Conservation (phyloP, 2,113 vertebrate species). For the Pollachius pollachius region DNA sequence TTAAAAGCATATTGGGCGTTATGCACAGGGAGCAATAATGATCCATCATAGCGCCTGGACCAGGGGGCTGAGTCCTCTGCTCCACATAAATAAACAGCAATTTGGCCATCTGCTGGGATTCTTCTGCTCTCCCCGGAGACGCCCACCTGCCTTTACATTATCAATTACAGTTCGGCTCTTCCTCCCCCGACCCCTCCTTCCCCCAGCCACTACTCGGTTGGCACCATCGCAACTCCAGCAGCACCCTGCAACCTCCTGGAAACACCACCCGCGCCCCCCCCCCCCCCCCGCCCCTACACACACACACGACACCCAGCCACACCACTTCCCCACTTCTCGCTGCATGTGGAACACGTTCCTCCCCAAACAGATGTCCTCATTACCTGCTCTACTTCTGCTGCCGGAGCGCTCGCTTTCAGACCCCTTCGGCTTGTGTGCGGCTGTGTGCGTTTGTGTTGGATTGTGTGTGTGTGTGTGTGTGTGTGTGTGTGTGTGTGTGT, state of each 20-base stretch:
- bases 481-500: too few relatives aligned
- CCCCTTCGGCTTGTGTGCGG: too few relatives aligned
- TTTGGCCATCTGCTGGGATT: slow-evolving; percentile 99
- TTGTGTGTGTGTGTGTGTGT: too few relatives aligned
- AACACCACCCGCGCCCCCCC: slow-evolving; percentile 27
- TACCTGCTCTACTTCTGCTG: slow-evolving; percentile 26
- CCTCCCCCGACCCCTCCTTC: slow-evolving; percentile 26
- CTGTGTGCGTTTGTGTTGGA: too few relatives aligned
- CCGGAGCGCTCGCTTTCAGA: neutral
- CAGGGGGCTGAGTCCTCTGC: slow-evolving; percentile 73
- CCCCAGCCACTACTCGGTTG: slow-evolving; percentile 55
- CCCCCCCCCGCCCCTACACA: slow-evolving; percentile 6
- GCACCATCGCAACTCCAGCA: slow-evolving; percentile 80
- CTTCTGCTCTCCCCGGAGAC: slow-evolving; percentile 88
- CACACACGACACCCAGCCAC: slow-evolving; percentile 19
- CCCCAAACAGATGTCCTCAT: slow-evolving; percentile 49
- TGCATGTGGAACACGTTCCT: slow-evolving; percentile 32
- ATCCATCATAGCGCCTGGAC: slow-evolving; percentile 88
- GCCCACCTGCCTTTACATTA: slow-evolving; percentile 97
- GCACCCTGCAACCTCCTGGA: slow-evolving; percentile 53
- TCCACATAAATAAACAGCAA: slow-evolving; percentile 96
- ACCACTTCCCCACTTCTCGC: neutral
- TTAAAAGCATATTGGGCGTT: slow-evolving; percentile 99
- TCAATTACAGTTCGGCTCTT: slow-evolving; percentile 98
- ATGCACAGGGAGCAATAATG: slow-evolving; percentile 93